Base-by-base conservation (phyloP, 1,140 invertebrate genomes). In the Diplogasteroides magnus region DNA sequence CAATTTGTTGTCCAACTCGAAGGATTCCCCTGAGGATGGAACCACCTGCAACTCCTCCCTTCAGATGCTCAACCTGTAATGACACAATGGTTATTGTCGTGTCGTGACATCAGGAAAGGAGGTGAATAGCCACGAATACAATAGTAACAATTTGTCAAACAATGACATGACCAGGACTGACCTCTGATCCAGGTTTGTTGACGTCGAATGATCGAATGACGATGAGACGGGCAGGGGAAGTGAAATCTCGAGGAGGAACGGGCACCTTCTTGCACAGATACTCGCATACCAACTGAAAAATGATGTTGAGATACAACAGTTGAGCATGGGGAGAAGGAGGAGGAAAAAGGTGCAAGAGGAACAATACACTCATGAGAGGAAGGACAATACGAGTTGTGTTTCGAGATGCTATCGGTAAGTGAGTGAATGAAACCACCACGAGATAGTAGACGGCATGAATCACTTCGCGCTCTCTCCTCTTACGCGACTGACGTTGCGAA, bases 141-240 rank as follows among this genome's bases (percentile, higher is more conserved):
- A 48, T 48, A 48, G 19, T 48, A 6, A 48, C 19, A 48, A 11
- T 48, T 48, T 11, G 6, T 19, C 6, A 48, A 48, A 48, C 37
- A 48, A 48, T 19, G 37, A 48, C n/a, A n/a, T n/a, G n/a, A n/a
- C n/a, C n/a, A n/a, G n/a, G n/a, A n/a, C n/a, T n/a, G n/a, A 98
- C 95, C 86, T 98, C 96, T 85, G 94, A 97, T 31, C 96, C 96
- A 25, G 97, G 97, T 85, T 98, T 98, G 85, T 99, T 99, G 0
- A 99, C 96, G 86, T 99, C 97, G 85, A 99, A 99, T 13, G 95
- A 98, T 74, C 97, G 88, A 82, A 99, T 98, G 32, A 99, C 94
- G 82, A 99, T 99, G 72, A 99, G 87, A 74, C 94, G 88, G n/a
- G 97, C 95, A 61, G 91, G 88, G 2, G 93, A 93, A 2, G 90